Evolutionary conservation across 1,140 invertebrate species (phyloP).

Genomic region (Eurosta solidaginis): DNA sequence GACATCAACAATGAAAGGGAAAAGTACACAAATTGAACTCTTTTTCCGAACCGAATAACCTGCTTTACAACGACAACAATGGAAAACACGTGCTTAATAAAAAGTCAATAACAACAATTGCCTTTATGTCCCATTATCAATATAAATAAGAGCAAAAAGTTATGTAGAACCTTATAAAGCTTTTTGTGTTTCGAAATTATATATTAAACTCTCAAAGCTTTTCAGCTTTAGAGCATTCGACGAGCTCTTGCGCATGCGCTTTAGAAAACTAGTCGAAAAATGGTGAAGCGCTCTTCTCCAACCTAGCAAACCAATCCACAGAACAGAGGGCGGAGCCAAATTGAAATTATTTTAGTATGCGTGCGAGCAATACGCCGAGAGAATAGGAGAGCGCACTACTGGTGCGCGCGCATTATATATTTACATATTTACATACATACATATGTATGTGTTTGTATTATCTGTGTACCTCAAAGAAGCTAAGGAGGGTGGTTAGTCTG

Average conservation of each 20-base stretch:
- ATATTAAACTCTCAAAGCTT: not conserved
- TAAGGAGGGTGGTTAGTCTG: slow-evolving; percentile 24
- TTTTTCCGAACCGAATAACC: no score
- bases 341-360: not conserved
- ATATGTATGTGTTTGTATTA: not conserved
- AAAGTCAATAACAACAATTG: not conserved
- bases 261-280: slow-evolving; percentile 25
- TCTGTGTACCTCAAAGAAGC: not conserved
- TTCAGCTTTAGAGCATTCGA: not conserved
- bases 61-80: no score
- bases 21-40: no score
- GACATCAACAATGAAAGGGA: no score
- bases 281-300: slow-evolving; percentile 22
- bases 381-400: not conserved
- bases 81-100: slow-evolving; percentile 1
- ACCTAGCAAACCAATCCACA: slow-evolving; percentile 13
- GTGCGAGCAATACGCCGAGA: no score
- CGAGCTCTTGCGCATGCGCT: not conserved
- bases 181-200: not conserved
- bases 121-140: not conserved
- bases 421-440: no score
- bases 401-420: not conserved
- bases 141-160: not conserved
- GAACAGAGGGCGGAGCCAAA: not conserved
- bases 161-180: not conserved